Evolutionary conservation across 2,888 invertebrate genomes (phyloP), one percentile per base, ranked within the genome.

Genomic region (Agonopterix subpropinquella): DNA sequence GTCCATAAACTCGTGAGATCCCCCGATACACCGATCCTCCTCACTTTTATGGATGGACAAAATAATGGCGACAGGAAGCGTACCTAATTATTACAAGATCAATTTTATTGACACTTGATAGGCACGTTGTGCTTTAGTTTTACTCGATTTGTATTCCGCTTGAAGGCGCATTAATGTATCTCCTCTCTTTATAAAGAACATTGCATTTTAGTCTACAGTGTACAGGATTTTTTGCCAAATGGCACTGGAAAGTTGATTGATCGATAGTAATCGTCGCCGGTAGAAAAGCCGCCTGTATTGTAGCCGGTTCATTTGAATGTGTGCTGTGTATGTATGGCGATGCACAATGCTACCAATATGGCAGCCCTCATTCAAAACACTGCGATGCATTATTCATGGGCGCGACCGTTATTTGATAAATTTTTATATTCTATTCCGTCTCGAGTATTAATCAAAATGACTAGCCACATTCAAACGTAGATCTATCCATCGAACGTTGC

Each of bases 1-100:
- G 58, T 56, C 62, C 59, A 67, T 73, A 73, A 73, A 73, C 58
- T 53, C 65, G 53, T 62, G 57, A 28, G 68, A 74, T 67, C 66
- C 66, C 57, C 63, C 62, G 57, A 28, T 57, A 63, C 56, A 61
- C 61, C 56, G 54, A 62, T 65, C 65, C 62, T 61, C 62, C 52
- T 62, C 67, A 63, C 65, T 39, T 39, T 39, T 39, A 39, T 39
- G 39, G 39, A 11, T 39, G n/a, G 39, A 39, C 10, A n/a, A 10
- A n/a, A n/a, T n/a, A n/a, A 39, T 7, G 39, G 39, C 39, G 10
- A 39, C 39, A 39, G 39, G 39, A 39, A 39, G 11, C 39, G 28
- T 28, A n/a, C n/a, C n/a, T n/a, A 39, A 39, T 10, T 39, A 39
- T 39, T 11, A 9, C n/a, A n/a, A 39, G n/a, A 11, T 39, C 39